Percentiles rank a stretch among this genome's conserved stretches.
These are phyloP conservation scores for Junonia oenone DNA, from an alignment of 2,888 invertebrate genomes.

Conservation along the genomic window DNA sequence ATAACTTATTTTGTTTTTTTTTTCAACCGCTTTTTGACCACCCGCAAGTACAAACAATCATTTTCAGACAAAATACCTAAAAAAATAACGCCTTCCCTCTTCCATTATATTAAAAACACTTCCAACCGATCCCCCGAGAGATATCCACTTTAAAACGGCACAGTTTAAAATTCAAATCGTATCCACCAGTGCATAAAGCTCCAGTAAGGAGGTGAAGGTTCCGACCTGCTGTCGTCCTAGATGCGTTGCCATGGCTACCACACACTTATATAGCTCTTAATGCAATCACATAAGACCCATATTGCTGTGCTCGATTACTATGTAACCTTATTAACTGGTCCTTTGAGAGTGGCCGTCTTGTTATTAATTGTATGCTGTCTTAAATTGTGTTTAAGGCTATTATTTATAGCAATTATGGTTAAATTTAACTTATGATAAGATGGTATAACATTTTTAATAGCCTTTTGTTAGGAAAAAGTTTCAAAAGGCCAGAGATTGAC, in stretches of 20 bases:
- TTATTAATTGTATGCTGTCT: neutral
- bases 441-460: neutral
- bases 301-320: constrained; percentile 15
- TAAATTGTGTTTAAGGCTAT: neutral
- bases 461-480: no score
- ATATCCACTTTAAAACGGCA: constrained; percentile 3
- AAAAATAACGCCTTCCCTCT: no score
- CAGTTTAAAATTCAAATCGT: constrained; percentile 12
- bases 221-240: constrained; percentile 52
- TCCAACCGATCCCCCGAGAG: neutral
- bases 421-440: neutral
- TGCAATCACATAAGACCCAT: constrained; percentile 2
- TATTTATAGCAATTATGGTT: neutral
- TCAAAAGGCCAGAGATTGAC: no score
- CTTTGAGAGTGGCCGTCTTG: neutral
- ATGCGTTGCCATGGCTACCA: constrained; percentile 53
- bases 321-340: constrained; percentile 17
- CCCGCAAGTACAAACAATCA: no score
- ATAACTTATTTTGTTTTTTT: no score
- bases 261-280: constrained; percentile 9
- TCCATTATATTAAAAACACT: no score
- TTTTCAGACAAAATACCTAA: no score
- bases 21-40: no score
- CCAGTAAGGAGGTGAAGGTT: constrained; percentile 40
- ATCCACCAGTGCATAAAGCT: constrained; percentile 25